phyloP scores from a whole-genome alignment of 1,140 invertebrate genomes.

The Bactericera cockerelli region DNA sequence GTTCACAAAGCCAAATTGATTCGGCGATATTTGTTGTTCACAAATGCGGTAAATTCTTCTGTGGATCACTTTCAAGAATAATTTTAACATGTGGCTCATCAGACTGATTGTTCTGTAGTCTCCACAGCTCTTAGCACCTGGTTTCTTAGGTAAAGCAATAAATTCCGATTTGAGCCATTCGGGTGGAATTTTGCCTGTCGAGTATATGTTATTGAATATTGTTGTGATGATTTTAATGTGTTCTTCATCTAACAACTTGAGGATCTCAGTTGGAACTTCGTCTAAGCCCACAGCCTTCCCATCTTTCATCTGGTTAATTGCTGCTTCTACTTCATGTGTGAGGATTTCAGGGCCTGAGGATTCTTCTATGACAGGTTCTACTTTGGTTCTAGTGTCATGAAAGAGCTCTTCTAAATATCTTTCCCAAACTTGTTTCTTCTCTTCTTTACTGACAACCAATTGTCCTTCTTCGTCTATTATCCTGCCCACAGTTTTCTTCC shows the following conservation, averaged over 20 bases:
- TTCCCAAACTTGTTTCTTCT: slow-evolving; percentile 15
- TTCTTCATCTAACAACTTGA: slow-evolving; percentile 9
- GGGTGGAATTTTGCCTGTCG: slow-evolving; percentile 18
- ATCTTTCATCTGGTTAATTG: slow-evolving; percentile 3
- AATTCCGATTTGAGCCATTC: slow-evolving; percentile 20
- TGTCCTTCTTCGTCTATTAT: slow-evolving; percentile 15
- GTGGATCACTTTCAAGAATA: slow-evolving; percentile 22
- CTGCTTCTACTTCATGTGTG: not conserved
- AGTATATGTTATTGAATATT: slow-evolving; percentile 18
- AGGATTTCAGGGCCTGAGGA: not conserved
- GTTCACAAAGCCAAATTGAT: slow-evolving; percentile 20
- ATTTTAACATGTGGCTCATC: slow-evolving; percentile 20
- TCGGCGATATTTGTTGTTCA: slow-evolving; percentile 10
- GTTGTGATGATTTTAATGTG: not conserved
- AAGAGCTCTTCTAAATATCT: slow-evolving; percentile 9
- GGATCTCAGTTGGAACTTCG: slow-evolving; percentile 9
- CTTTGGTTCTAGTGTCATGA: not conserved
- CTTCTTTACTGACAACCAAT: slow-evolving; percentile 14
- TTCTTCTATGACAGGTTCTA: not conserved
- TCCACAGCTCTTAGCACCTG: slow-evolving; percentile 16
- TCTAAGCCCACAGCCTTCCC: slow-evolving; percentile 8
- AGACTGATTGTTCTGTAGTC: slow-evolving; percentile 20
- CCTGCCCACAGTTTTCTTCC: slow-evolving; percentile 5
- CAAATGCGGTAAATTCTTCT: slow-evolving; percentile 15
- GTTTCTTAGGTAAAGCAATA: slow-evolving; percentile 20